A percentile compares a stretch with the other conserved stretches of the same genome.
Conservation (phyloP, 2,797 vertebrate species). For the Psittacula derbiana region DNA sequence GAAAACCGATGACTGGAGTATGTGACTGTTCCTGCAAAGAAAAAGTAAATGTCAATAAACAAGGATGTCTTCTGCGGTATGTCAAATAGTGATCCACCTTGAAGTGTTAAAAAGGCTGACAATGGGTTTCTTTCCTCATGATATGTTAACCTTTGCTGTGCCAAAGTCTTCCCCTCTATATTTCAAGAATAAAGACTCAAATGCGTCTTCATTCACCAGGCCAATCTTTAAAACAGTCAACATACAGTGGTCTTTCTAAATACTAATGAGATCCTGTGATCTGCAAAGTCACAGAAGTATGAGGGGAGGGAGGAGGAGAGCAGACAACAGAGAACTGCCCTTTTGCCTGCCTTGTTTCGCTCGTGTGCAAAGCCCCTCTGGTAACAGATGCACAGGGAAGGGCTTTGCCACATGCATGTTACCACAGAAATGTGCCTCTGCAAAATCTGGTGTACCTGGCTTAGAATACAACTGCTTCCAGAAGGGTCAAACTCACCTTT, state of each 20-base stretch:
- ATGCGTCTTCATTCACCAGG: neutral
- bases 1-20: neutral
- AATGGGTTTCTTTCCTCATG: neutral
- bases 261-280: neutral
- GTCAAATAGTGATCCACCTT: neutral
- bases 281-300: neutral
- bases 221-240: neutral
- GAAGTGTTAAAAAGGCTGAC: slow-evolving; percentile 30
- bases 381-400: neutral
- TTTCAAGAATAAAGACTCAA: neutral
- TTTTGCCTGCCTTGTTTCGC: neutral
- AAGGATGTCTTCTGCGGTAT: neutral
- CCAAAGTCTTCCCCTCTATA: neutral
- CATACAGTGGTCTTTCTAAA: neutral
- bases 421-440: fast-evolving
- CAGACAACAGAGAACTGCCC: fast-evolving
- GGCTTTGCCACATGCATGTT: fast-evolving
- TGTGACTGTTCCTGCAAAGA: neutral
- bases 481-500: neutral
- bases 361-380: fast-evolving
- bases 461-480: neutral
- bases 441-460: neutral
- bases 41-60: slow-evolving; percentile 24
- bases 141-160: neutral
- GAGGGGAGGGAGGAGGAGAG: neutral